A percentile compares a stretch with the other conserved stretches of the same genome.
These are phyloP conservation scores for Rutpela maculata DNA, from an alignment of 2,888 invertebrate genomes.

Conservation along the genomic window DNA sequence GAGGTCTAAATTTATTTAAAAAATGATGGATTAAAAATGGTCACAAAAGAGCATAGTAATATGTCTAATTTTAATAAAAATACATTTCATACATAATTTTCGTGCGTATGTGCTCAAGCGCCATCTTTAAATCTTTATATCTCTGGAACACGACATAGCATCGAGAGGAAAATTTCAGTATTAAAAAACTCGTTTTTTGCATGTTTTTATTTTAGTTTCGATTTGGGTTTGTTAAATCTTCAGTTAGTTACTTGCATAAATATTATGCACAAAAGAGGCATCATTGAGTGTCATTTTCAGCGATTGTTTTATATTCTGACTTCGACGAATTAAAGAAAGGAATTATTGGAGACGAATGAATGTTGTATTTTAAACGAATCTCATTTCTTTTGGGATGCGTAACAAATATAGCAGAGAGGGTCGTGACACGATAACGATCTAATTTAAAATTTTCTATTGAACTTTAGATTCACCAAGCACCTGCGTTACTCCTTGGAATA, in stretches of 20 bases:
- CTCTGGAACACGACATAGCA: too few relatives aligned
- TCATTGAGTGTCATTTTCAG: not conserved
- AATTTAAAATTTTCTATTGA: constrained; percentile 20
- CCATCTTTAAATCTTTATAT: too few relatives aligned
- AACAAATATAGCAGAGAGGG: not conserved
- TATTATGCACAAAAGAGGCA: not conserved
- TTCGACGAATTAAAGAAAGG: not conserved
- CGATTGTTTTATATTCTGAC: not conserved
- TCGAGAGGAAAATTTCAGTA: too few relatives aligned
- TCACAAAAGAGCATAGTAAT: too few relatives aligned
- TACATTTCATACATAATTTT: too few relatives aligned
- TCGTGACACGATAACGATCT: constrained; percentile 7
- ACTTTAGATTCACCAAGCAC: constrained; percentile 2
- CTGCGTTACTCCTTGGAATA: constrained; percentile 8
- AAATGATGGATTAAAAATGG: too few relatives aligned
- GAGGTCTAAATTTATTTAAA: too few relatives aligned
- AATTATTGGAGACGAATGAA: not conserved
- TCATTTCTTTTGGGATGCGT: not conserved
- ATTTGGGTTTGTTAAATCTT: not conserved
- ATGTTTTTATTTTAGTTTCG: too few relatives aligned
- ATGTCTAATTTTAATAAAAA: too few relatives aligned
- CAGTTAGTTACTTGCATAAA: not conserved
- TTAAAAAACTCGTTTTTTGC: too few relatives aligned
- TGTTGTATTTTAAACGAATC: not conserved
- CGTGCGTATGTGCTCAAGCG: too few relatives aligned